Conservation (phyloP, 2,797 vertebrate genomes). For the Rhincodon typus region DNA sequence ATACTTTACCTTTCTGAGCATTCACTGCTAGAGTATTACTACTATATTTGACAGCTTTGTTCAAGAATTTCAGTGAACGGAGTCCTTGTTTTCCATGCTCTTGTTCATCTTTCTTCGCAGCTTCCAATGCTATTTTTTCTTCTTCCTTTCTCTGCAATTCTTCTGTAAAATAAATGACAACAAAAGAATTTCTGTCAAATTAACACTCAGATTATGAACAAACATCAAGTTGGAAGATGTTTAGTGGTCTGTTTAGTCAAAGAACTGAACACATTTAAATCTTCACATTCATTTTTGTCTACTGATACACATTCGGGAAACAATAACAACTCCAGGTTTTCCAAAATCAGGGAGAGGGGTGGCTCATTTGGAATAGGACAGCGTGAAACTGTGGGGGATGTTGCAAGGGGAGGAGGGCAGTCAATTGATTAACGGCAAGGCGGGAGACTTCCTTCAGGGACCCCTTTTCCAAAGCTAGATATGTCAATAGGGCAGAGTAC, state of each 20-base stretch:
- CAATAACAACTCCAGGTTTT: neutral
- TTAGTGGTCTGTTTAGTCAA: neutral
- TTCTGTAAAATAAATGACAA: constrained; percentile 57
- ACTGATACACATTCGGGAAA: neutral
- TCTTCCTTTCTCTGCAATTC: constrained; percentile 76
- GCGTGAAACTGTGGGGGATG: no score
- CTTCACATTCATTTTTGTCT: neutral
- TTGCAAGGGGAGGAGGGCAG: no score
- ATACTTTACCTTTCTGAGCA: constrained; percentile 4
- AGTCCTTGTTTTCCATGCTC: constrained; percentile 61
- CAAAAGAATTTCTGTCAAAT: neutral
- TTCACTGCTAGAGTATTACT: constrained; percentile 45
- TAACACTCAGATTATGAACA: neutral
- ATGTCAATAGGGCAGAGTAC: no score
- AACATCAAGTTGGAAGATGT: neutral
- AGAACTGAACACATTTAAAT: neutral
- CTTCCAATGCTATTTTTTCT: constrained; percentile 74
- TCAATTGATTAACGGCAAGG: no score
- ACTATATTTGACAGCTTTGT: constrained; percentile 63
- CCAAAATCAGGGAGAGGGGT: no score
- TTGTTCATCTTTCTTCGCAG: constrained; percentile 65
- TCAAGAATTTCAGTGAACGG: constrained; percentile 62
- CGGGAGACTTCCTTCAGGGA: no score
- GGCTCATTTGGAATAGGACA: no score
- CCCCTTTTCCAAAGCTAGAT: no score